phyloP scores from a whole-genome alignment of 2,797 vertebrate genomes.

The Gymnothorax javanicus region DNA sequence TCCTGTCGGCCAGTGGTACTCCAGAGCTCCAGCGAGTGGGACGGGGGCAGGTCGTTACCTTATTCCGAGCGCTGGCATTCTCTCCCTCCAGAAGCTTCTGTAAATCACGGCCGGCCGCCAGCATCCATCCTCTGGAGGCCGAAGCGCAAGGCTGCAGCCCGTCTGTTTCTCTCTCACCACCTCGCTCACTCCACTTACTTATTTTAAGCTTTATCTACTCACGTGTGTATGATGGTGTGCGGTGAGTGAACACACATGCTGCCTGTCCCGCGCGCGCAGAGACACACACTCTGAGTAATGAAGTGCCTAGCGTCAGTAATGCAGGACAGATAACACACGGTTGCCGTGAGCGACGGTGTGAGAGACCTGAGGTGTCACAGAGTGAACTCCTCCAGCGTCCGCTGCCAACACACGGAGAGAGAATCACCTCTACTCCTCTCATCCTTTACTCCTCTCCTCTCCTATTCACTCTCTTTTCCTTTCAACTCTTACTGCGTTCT shows the following conservation, averaged over 20 bases:
- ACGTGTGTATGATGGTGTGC: too few species aligned
- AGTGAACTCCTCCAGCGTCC: too few species aligned
- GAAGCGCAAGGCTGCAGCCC: background rate
- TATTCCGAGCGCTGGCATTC: background rate
- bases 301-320: too few species aligned
- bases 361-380: too few species aligned
- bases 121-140: background rate
- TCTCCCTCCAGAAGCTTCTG: background rate
- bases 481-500: background rate
- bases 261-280: too few species aligned
- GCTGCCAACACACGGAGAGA: too few species aligned
- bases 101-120: background rate
- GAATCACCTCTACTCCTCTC: background rate
- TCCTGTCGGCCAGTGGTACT: background rate
- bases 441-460: background rate
- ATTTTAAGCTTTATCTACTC: too few species aligned
- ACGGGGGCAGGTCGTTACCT: background rate
- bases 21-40: background rate
- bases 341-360: too few species aligned
- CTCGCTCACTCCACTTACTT: background rate
- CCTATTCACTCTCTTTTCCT: background rate
- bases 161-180: background rate
- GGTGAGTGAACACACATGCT: too few species aligned
- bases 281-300: too few species aligned
- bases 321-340: too few species aligned